Evolutionary conservation across 2,797 vertebrate genomes (phyloP).

Genomic region (Nannoperca obscura): DNA sequence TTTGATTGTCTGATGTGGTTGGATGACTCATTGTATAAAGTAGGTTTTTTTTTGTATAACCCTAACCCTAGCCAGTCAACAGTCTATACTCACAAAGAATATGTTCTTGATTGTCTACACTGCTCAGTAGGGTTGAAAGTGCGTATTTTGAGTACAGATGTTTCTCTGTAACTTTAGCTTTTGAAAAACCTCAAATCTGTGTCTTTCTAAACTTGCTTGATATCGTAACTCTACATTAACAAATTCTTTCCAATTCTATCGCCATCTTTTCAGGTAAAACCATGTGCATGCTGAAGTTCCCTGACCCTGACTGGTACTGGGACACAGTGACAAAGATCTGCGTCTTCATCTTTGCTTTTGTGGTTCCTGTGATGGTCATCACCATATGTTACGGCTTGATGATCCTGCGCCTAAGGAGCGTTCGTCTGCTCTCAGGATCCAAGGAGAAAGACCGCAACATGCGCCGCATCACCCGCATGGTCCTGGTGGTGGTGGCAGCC

Average conservation of each 20-base stretch:
- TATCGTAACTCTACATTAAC: too few species aligned
- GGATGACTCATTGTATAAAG: neutral
- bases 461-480: conserved; percentile 95
- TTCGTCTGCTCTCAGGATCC: conserved; percentile 94
- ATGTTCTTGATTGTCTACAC: too few species aligned
- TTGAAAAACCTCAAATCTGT: neutral
- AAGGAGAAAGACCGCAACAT: conserved; percentile 95
- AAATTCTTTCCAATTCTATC: neutral
- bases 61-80: too few species aligned
- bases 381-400: conserved; percentile 95
- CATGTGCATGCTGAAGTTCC: conserved; percentile 92
- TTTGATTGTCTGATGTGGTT: neutral
- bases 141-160: neutral
- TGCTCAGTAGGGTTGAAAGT: too few species aligned
- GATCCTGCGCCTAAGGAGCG: conserved; percentile 92
- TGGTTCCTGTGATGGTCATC: conserved; percentile 94
- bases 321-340: conserved; percentile 96
- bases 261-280: conserved; percentile 82
- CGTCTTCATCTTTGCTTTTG: conserved; percentile 95
- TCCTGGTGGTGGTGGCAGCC: conserved; percentile 94
- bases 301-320: conserved; percentile 94
- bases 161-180: neutral
- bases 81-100: too few species aligned
- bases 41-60: too few species aligned
- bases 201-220: neutral